These are phyloP conservation scores for Lacerta viridis DNA, from an alignment of 2,797 vertebrate species.

Conservation along the genomic window DNA sequence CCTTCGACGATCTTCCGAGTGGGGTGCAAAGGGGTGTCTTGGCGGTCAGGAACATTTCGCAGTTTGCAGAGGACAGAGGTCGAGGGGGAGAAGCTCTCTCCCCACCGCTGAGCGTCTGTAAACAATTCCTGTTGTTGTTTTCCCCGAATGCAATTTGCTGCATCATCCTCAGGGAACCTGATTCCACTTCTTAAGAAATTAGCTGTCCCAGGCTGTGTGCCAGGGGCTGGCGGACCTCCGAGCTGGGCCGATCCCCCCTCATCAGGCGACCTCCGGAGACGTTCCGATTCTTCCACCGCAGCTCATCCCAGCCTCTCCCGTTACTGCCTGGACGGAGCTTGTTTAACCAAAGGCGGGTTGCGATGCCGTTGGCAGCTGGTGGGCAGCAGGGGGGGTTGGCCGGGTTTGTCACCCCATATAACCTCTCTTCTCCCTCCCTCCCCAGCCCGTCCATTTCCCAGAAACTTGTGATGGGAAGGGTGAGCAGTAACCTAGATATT, in stretches of 20 bases:
- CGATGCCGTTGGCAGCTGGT: background rate
- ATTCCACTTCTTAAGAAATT: slow-evolving; percentile 1
- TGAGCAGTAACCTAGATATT: background rate
- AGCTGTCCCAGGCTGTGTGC: slow-evolving; percentile 24
- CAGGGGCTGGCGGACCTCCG: slow-evolving; percentile 20
- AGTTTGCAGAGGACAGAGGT: background rate
- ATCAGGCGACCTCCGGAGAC: background rate
- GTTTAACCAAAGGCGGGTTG: background rate
- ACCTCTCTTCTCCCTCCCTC: background rate
- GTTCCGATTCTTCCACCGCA: background rate
- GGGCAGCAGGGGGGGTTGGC: background rate
- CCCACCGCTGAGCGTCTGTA: background rate
- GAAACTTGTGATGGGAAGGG: no score
- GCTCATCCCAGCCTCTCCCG: background rate
- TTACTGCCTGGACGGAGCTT: background rate
- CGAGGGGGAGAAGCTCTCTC: no score
- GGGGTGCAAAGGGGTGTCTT: background rate
- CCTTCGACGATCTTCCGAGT: background rate
- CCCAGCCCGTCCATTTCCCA: no score
- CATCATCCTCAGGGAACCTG: slow-evolving; percentile 13
- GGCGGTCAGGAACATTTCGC: background rate
- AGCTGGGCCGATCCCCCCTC: background rate
- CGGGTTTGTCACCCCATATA: background rate
- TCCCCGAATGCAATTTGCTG: slow-evolving; percentile 1
- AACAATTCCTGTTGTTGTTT: background rate